Evolutionary conservation across 1,140 invertebrate species (phyloP), one percentile per base, ranked within the genome.

Genomic region (Saccostrea echinata): DNA sequence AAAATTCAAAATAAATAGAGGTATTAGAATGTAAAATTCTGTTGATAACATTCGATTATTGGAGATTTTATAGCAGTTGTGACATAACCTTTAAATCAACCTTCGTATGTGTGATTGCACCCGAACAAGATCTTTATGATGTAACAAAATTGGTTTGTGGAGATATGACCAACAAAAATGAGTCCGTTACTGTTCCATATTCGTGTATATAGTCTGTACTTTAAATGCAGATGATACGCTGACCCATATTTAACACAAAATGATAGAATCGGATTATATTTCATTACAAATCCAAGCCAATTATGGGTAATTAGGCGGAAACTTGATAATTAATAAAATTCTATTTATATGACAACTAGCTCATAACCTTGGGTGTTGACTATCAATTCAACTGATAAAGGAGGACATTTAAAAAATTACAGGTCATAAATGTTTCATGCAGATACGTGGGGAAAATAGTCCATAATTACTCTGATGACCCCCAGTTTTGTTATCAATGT

Each of bases 241-340:
- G 24, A 16, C 68, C 68, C 27, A 76, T 30, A 76, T 76, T 33
- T 33, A 13, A 76, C 9, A 76, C 9, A 21, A 61, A 18, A 61
- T 21, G 18, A 61, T 61, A 61, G 16, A 61, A n/a, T n/a, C 55
- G 55, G 55, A 21, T 61, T 21, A n/a, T n/a, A n/a, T n/a, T n/a
- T n/a, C n/a, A n/a, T n/a, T 12, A 76, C 27, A 30, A 76, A 33
- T 30, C 30, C 4, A 11, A 71, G 2, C 68, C 13, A 30, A 30
- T 76, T 30, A 33, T 30, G 27, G 68, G 27, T 76, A 76, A 76
- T 76, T 76, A 12, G 68, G 68, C 27, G 68, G 68, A 76, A 76
- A 76, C 27, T n/a, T n/a, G 68, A 76, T 76, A 76, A 76, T n/a
- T 76, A 9, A 76, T 76, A 12, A 76, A 76, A 76, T 33, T 33